Evolutionary conservation across 2,113 vertebrate genomes (phyloP), one percentile per base, ranked within the genome.

Genomic region (Lycaon pictus): DNA sequence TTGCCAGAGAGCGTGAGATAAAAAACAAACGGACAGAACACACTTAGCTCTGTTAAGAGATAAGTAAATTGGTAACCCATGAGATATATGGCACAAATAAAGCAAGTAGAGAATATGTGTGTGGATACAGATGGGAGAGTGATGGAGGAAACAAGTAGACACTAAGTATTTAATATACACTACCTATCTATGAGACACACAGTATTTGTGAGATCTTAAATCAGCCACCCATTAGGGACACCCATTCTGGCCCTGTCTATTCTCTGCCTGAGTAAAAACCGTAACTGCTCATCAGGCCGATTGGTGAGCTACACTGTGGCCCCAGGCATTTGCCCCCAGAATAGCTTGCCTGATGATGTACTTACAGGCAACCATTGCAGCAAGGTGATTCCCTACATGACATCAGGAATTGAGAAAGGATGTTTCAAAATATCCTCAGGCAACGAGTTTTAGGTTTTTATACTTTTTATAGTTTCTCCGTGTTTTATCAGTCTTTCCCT

Each of bases 401-500:
- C 65, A 32, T 27, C 56, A 65, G 43, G 8, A 35, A 37, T n/a
- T 2, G n/a, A 72, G 77, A 60, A 87, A 93, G 32, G 8, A 0
- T 43, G 23, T 89, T 81, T 88, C 37, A 27, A 55, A 86, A 69
- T 27, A 85, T 88, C 35, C 17, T 43, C 65, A 86, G 82, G 65
- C 35, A 51, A 58, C 53, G 84, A 25, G 17, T 81, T 76, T 87
- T 53, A 63, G 53, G 11, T 65, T 29, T 90, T 15, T 19, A 29
- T 56, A 43, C 69, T 17, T 17, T 93, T 25, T 25, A 23, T 5
- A 74, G 27, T 55, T 88, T 81, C 20, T 71, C 37, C 16, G 13
- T n/a, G 32, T 51, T 67, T 92, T 65, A 53, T 56, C 6, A 90
- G 23, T n/a, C 43, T 93, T 87, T 63, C 51, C n/a, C 13, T 53